Conservation (phyloP, 2,113 vertebrate genomes). For the Pachyramphus minor region DNA sequence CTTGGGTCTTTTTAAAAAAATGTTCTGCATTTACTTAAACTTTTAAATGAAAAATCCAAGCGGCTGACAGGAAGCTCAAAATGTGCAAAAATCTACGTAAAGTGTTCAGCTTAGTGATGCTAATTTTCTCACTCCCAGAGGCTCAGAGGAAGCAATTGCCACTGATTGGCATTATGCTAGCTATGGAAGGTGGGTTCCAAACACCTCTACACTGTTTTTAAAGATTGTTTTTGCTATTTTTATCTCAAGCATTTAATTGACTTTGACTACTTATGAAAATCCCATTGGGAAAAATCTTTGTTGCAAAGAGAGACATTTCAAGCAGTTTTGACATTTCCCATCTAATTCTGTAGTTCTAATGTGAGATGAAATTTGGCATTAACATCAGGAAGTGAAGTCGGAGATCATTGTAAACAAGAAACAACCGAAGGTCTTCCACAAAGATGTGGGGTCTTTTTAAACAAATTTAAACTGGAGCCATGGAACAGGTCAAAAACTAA, state of each 20-base stretch:
- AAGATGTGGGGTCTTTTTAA: not conserved
- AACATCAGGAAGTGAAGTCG: not conserved
- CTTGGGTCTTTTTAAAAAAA: not conserved
- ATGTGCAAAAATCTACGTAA: not conserved
- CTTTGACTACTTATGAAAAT: not conserved
- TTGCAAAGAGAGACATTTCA: not conserved
- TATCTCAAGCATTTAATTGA: not conserved
- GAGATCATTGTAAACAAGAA: not conserved
- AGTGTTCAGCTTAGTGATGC: not conserved
- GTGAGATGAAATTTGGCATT: not conserved
- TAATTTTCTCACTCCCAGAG: not conserved
- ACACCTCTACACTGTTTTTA: not conserved
- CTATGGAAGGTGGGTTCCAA: not conserved
- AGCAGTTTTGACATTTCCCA: not conserved
- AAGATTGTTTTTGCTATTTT: not conserved
- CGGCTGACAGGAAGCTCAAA: not conserved
- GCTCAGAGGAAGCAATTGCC: not conserved
- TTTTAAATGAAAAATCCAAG: not conserved
- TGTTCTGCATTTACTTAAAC: not conserved
- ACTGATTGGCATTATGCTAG: not conserved
- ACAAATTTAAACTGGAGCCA: not conserved
- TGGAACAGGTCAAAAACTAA: not conserved
- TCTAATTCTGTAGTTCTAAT: not conserved
- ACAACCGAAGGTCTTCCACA: not conserved
- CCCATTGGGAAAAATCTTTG: not conserved